Percentiles rank a stretch among this genome's conserved stretches.
Conservation (phyloP, 2,113 vertebrate genomes). For the Eulemur rufifrons region DNA sequence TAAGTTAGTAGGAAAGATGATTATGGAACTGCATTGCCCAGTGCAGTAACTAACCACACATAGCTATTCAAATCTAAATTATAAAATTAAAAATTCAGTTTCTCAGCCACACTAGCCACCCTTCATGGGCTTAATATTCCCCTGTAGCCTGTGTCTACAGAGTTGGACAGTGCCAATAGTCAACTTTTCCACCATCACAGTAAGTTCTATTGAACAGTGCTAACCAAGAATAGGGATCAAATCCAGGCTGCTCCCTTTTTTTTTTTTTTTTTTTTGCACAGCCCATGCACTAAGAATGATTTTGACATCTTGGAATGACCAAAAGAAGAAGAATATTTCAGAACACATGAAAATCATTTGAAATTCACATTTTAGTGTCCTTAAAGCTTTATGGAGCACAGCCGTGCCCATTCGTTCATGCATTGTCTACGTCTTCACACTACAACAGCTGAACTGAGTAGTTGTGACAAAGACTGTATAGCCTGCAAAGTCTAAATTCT, state of each 20-base stretch:
- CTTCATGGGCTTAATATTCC: not conserved
- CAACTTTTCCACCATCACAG: not conserved
- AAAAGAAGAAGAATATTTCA: not conserved
- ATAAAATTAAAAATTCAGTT: not conserved
- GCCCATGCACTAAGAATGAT: not conserved
- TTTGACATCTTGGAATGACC: conserved; percentile 30
- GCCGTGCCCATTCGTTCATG: not conserved
- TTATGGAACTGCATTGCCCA: not conserved
- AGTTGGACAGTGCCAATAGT: not conserved
- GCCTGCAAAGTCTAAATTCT: not conserved
- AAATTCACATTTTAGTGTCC: not conserved
- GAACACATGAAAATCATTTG: not conserved
- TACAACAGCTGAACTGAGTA: not conserved
- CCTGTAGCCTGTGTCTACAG: not conserved
- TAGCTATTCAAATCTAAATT: not conserved
- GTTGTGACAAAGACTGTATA: not conserved
- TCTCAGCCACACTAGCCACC: not conserved
- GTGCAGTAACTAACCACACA: not conserved
- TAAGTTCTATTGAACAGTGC: not conserved
- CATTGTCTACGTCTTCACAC: not conserved
- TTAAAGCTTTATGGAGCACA: not conserved
- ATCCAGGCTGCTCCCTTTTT: not conserved
- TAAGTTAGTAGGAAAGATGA: not conserved
- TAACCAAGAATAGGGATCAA: not conserved
- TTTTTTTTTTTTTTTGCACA: not conserved